Conservation (phyloP, 1,140 invertebrate species). For the Cotesia vestalis region DNA sequence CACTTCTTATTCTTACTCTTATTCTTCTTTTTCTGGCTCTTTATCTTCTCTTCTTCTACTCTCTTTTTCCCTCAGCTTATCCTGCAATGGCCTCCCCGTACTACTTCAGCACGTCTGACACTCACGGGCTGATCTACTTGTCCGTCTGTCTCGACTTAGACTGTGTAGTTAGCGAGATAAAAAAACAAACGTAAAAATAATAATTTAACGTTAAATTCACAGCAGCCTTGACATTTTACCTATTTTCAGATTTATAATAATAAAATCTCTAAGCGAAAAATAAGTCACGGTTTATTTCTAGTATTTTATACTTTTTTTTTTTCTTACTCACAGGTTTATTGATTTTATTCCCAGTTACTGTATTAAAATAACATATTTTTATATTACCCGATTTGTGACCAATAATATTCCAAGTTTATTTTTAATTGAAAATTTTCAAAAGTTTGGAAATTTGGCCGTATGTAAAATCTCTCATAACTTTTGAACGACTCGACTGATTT, state of each 20-base stretch:
- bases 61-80: conserved; percentile 4
- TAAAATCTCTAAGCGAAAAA: not conserved
- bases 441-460: too few relatives aligned
- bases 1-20: conserved; percentile 33
- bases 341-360: too few relatives aligned
- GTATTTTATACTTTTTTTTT: not conserved
- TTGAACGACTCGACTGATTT: too few relatives aligned
- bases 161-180: conserved; percentile 16
- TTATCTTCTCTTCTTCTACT: conserved; percentile 15
- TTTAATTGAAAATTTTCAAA: too few relatives aligned
- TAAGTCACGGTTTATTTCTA: not conserved
- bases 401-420: too few relatives aligned
- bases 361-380: too few relatives aligned
- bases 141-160: conserved; percentile 11
- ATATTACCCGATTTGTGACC: too few relatives aligned
- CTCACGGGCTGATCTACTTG: conserved; percentile 24
- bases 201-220: conserved; percentile 8
- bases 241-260: conserved; percentile 20
- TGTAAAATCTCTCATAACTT: too few relatives aligned
- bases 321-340: not conserved
- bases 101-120: conserved; percentile 7
- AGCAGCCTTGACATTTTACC: conserved; percentile 14
- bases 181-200: not conserved
- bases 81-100: not conserved
- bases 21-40: not conserved